Evolutionary conservation across 2,888 invertebrate genomes (phyloP).

Genomic region (Oscheius sp.): DNA sequence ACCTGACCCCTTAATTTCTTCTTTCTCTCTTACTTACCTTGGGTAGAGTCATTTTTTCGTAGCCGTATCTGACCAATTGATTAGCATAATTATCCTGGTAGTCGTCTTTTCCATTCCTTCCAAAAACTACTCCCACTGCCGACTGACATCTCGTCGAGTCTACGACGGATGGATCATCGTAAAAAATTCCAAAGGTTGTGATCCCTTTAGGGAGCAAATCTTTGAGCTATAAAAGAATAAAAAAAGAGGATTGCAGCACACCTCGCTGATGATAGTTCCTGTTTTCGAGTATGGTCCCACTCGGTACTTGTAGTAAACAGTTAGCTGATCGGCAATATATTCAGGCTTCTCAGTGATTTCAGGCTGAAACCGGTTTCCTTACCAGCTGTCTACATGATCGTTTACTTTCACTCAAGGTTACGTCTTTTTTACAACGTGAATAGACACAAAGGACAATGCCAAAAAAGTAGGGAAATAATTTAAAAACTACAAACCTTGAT

Average conservation of each 20-base stretch:
- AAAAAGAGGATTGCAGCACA: neutral
- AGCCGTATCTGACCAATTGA: constrained; percentile 53
- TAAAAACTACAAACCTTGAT: constrained; percentile 39
- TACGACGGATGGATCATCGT: constrained; percentile 55
- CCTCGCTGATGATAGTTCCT: constrained; percentile 38
- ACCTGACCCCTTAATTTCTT: neutral
- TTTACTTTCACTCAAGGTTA: neutral
- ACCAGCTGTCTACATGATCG: constrained; percentile 7
- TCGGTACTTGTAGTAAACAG: constrained; percentile 61
- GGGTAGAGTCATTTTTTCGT: constrained; percentile 57
- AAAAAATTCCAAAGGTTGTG: constrained; percentile 57
- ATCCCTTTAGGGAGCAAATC: constrained; percentile 38
- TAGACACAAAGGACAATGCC: neutral
- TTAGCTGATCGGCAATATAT: constrained; percentile 24
- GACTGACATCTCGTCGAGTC: constrained; percentile 52
- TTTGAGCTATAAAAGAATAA: constrained; percentile 26
- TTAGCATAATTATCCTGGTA: constrained; percentile 48
- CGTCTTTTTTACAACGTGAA: neutral
- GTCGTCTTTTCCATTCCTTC: constrained; percentile 36
- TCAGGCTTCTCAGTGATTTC: constrained; percentile 9
- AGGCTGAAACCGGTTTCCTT: constrained; percentile 18
- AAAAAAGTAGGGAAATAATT: neutral
- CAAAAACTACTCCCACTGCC: constrained; percentile 60
- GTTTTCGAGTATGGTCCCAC: constrained; percentile 51
- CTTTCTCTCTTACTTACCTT: constrained; percentile 17